Evolutionary conservation across 2,888 invertebrate genomes (phyloP).

Genomic region (Macaria liturata): DNA sequence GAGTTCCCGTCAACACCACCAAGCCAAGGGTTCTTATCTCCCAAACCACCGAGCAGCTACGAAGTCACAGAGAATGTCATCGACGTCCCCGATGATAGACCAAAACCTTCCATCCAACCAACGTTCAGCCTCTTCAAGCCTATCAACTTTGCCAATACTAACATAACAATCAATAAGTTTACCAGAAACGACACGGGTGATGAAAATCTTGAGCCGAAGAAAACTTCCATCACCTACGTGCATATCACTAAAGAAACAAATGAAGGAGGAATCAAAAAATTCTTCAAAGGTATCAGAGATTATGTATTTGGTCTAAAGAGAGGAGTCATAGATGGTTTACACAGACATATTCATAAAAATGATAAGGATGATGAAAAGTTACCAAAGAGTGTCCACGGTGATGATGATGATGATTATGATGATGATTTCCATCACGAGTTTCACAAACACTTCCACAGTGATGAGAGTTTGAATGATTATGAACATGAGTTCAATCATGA

Average conservation of each 20-base stretch:
- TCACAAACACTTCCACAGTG: slow-evolving; percentile 5
- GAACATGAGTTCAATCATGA: neutral
- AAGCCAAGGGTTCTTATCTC: slow-evolving; percentile 6
- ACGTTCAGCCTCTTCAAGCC: slow-evolving; percentile 46
- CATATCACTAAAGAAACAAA: slow-evolving; percentile 15
- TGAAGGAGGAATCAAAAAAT: slow-evolving; percentile 27
- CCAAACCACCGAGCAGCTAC: slow-evolving; percentile 37
- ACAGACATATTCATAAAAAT: slow-evolving; percentile 43
- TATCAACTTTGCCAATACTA: slow-evolving; percentile 43
- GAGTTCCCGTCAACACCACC: slow-evolving; percentile 2
- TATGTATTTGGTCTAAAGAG: slow-evolving; percentile 46
- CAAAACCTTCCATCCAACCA: slow-evolving; percentile 44
- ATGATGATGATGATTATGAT: slow-evolving; percentile 3
- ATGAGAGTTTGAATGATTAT: slow-evolving; percentile 3
- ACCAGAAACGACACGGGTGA: slow-evolving; percentile 16
- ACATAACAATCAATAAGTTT: slow-evolving; percentile 23
- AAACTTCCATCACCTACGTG: slow-evolving; percentile 25
- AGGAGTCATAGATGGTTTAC: slow-evolving; percentile 47
- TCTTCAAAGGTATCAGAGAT: slow-evolving; percentile 45
- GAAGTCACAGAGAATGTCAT: slow-evolving; percentile 61
- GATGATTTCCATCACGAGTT: slow-evolving; percentile 8
- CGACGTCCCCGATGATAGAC: slow-evolving; percentile 58
- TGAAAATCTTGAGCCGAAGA: slow-evolving; percentile 20
- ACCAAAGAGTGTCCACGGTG: neutral
- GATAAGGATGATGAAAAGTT: slow-evolving; percentile 15